Evolutionary conservation across 2,888 invertebrate species (phyloP).

Genomic region (Cephalotes varians): DNA sequence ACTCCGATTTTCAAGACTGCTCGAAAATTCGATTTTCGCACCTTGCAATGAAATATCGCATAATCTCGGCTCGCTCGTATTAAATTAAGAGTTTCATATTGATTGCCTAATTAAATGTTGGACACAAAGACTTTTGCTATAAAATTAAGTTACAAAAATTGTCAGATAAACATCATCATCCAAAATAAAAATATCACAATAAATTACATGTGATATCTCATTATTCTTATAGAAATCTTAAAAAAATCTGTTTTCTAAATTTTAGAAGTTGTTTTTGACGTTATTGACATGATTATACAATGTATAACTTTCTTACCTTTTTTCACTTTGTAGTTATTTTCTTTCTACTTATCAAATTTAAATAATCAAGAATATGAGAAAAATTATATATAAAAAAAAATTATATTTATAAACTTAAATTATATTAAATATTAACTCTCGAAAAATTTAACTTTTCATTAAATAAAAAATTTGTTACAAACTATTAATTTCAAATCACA

Average conservation of each 20-base stretch:
- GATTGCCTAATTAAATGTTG: constrained; percentile 43
- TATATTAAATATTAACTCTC: background rate
- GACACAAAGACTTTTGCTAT: constrained; percentile 8
- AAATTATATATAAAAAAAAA: background rate
- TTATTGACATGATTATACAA: background rate
- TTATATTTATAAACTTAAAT: background rate
- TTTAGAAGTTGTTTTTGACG: background rate
- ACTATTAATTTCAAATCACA: constrained; percentile 19
- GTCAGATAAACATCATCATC: background rate
- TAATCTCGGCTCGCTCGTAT: constrained; percentile 4
- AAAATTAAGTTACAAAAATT: constrained; percentile 11
- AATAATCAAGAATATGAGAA: background rate
- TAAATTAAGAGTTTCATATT: constrained; percentile 25
- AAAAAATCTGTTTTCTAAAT: background rate
- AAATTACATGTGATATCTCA: background rate
- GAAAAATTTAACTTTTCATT: background rate
- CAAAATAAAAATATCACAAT: background rate
- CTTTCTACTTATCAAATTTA: background rate
- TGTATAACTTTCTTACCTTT: background rate
- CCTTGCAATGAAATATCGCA: background rate
- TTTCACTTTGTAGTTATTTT: background rate
- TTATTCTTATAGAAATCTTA: background rate
- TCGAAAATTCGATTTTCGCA: constrained; percentile 15
- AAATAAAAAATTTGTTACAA: background rate
- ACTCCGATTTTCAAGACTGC: constrained; percentile 21